Base-by-base conservation (phyloP, 1,140 invertebrate species). In the Panagrolaimus sp. region DNA sequence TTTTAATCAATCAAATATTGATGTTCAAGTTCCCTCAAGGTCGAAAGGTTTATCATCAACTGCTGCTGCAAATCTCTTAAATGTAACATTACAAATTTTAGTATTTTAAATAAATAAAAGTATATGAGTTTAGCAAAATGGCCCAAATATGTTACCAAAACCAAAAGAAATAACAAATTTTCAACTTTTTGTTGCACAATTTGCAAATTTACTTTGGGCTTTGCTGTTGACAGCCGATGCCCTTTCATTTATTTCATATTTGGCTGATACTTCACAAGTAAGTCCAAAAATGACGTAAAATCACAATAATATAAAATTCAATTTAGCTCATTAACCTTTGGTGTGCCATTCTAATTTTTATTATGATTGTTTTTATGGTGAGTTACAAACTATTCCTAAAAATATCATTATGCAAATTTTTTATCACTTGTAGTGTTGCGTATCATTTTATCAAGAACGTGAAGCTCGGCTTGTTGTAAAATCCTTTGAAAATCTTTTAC, bases 401-500 rank as follows among this genome's bases (percentile, higher is more conserved):
- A 43, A 58, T 10, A 64, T 78, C 15, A 76, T 76, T 65, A 62
- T 76, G 21, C 76, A 67, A 43, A 32, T 78, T 5, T 73, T 76
- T 72, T 67, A 79, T 46, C 14, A 77, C 15, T 45, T 65, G 6
- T 79, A 79, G 75, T 76, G 76, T 48, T 64, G 28, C 26, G 28
- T 76, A 10, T 76, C 76, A 6, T 76, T 66, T 47, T 72, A 46
- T 17, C 76, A 76, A 55, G 75, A 76, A 67, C 32, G 65, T 43
- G 67, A 76, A 43, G 75, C 75, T 10, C 26, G 74, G 43, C 76
- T 75, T 24, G 74, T 76, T 17, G 62, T 38, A 38, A 38, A 38
- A 38, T 38, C 32, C 3, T 79, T 77, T 46, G 74, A 76, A 45
- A 79, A 77, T 45, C 48, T 77, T 14, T 24, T 77, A 38, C 77